A percentile compares a stretch with the other conserved stretches of the same genome.
phyloP scores from a whole-genome alignment of 2,113 vertebrate genomes.

The Strix aluco region DNA sequence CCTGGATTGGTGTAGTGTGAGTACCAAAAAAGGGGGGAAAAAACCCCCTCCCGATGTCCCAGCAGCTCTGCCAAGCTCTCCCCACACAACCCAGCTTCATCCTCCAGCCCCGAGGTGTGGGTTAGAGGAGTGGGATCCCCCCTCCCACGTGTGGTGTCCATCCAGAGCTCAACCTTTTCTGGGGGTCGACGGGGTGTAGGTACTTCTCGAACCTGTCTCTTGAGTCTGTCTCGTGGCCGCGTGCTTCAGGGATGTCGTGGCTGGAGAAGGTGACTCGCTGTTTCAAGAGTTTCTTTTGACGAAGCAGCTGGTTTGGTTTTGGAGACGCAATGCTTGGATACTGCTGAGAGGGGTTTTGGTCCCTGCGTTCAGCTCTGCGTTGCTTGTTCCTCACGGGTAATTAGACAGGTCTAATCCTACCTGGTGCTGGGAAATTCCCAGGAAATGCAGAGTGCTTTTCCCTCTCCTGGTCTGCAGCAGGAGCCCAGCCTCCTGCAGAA shows the following conservation, averaged over 20 bases:
- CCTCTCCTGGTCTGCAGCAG: background rate
- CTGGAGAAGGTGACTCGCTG: background rate
- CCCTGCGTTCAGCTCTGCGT: background rate
- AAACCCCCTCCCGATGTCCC: background rate
- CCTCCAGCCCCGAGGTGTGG: fast-evolving
- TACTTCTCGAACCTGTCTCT: too few relatives aligned
- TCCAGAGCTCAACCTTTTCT: background rate
- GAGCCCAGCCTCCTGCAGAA: background rate
- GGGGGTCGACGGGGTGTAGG: fast-evolving
- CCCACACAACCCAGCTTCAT: fast-evolving
- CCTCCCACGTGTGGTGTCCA: fast-evolving
- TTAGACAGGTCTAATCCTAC: background rate
- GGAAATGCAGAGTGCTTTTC: background rate
- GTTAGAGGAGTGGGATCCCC: background rate
- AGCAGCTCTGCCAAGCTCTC: fast-evolving
- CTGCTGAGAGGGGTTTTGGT: background rate
- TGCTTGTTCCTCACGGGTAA: background rate
- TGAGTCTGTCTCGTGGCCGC: background rate
- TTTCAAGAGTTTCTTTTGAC: background rate
- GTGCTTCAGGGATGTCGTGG: fast-evolving
- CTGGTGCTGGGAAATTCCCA: background rate
- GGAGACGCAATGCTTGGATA: fast-evolving
- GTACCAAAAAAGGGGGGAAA: fast-evolving
- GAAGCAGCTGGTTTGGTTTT: background rate
- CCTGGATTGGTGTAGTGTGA: background rate